Conservation (phyloP, 2,113 vertebrate species). For the Hiodon alosoides region DNA sequence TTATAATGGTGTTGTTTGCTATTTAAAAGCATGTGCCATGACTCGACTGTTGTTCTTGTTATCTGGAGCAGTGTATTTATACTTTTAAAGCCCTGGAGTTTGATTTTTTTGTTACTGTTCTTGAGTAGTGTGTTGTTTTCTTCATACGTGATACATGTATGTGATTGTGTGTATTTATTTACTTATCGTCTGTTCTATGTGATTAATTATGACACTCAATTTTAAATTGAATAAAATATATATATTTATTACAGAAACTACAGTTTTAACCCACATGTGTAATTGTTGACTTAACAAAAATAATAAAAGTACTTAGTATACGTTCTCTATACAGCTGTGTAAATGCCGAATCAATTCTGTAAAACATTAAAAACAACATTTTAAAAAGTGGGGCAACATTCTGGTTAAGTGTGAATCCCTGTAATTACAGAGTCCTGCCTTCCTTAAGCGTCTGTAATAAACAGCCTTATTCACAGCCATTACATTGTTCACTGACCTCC, state of each 20-base stretch:
- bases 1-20: no score
- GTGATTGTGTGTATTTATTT: slow-evolving; percentile 23
- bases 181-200: background rate
- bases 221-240: background rate
- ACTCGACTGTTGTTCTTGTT: background rate
- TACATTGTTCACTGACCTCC: no score
- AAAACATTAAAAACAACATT: no score
- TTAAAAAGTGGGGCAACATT: no score
- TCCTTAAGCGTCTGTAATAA: no score
- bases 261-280: background rate
- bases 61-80: background rate
- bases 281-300: background rate
- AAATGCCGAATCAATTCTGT: slow-evolving; percentile 4
- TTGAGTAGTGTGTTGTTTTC: background rate
- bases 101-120: no score
- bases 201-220: no score
- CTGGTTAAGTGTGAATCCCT: no score
- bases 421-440: no score
- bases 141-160: background rate
- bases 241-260: background rate
- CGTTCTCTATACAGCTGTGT: background rate
- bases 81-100: no score
- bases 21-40: background rate
- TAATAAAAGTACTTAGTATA: slow-evolving; percentile 12
- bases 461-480: no score